Conservation (phyloP, 1,140 invertebrate species). For the Eriocheir sinensis region DNA sequence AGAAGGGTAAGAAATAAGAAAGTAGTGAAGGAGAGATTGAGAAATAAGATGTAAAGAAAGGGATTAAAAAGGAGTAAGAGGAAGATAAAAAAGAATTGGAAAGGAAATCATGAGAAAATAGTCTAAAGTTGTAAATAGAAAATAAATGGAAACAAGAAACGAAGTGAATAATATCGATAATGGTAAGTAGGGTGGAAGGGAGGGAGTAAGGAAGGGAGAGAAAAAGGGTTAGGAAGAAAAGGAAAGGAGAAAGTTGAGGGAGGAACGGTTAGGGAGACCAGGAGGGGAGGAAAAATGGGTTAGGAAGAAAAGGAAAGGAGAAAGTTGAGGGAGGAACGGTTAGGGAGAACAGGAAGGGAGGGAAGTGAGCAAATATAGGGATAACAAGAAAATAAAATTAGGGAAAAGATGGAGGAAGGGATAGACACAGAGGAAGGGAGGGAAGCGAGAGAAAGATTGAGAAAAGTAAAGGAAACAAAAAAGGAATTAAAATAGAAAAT, state of each 20-base stretch:
- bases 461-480: too few relatives aligned
- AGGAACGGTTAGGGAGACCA: not conserved
- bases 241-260: too few relatives aligned
- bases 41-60: not conserved
- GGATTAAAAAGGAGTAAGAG: not conserved
- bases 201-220: not conserved
- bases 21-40: too few relatives aligned
- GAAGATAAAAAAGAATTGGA: not conserved
- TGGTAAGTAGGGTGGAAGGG: not conserved
- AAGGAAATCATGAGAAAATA: not conserved
- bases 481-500: too few relatives aligned
- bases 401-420: too few relatives aligned
- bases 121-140: not conserved
- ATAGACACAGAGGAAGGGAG: too few relatives aligned
- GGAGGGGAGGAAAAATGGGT: not conserved
- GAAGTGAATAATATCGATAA: not conserved
- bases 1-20: not conserved
- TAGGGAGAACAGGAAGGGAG: too few relatives aligned
- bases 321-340: too few relatives aligned
- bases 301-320: not conserved
- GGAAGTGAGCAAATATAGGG: too few relatives aligned
- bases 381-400: too few relatives aligned
- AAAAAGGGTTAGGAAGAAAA: not conserved
- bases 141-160: not conserved
- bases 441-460: too few relatives aligned